Conservation (phyloP, 1,140 invertebrate species). For the Cecropterus lyciades region DNA sequence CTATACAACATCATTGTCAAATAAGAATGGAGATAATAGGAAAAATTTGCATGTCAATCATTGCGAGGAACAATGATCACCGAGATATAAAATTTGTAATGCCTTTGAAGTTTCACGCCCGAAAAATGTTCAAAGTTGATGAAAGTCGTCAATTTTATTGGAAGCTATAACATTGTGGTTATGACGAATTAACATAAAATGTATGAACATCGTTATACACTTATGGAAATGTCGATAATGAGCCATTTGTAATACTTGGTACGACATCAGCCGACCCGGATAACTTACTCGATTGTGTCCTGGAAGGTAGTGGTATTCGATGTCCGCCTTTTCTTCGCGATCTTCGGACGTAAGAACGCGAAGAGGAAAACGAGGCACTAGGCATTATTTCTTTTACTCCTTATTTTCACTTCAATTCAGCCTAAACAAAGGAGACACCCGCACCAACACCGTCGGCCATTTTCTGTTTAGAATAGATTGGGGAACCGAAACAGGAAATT, state of each 20-base stretch:
- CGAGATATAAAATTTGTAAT: slow-evolving; percentile 36
- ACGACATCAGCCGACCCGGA: slow-evolving; percentile 76
- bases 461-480: slow-evolving; percentile 86
- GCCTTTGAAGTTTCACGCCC: slow-evolving; percentile 17
- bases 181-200: slow-evolving; percentile 30
- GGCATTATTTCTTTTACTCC: slow-evolving; percentile 89
- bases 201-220: slow-evolving; percentile 36
- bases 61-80: slow-evolving; percentile 60
- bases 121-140: slow-evolving; percentile 36
- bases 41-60: slow-evolving; percentile 61
- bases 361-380: slow-evolving; percentile 94
- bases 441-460: slow-evolving; percentile 87
- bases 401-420: slow-evolving; percentile 82
- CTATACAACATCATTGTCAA: slow-evolving; percentile 59
- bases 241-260: slow-evolving; percentile 68
- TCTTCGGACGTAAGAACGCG: slow-evolving; percentile 93
- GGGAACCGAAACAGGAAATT: slow-evolving; percentile 78
- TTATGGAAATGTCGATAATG: slow-evolving; percentile 65
- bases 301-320: slow-evolving; percentile 91
- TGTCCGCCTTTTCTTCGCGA: slow-evolving; percentile 94
- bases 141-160: slow-evolving; percentile 19
- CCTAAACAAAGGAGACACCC: slow-evolving; percentile 88
- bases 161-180: background rate
- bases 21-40: slow-evolving; percentile 47
- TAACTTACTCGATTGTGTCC: slow-evolving; percentile 87